These are phyloP conservation scores for Bradypodion pumilum DNA, from an alignment of 2,797 vertebrate species.

Conservation along the genomic window DNA sequence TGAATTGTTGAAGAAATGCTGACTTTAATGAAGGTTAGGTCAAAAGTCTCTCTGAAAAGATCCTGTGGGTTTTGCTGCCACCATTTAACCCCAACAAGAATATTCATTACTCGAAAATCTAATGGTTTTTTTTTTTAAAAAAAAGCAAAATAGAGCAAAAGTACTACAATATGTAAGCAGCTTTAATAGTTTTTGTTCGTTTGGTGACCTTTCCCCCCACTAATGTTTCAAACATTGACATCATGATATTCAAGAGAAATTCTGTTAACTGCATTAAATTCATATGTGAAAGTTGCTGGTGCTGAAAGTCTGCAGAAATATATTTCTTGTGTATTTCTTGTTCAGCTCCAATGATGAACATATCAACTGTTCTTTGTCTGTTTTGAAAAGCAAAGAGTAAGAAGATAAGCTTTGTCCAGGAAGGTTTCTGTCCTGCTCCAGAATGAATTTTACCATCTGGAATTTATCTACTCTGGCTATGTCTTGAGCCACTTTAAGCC, in stretches of 20 bases:
- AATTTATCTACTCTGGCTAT: neutral
- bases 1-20: conserved; percentile 6
- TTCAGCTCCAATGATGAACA: neutral
- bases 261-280: neutral
- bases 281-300: neutral
- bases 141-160: neutral
- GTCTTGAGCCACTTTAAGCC: neutral
- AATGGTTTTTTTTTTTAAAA: neutral
- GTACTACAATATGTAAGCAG: neutral
- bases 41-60: neutral
- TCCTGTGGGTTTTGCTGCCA: neutral
- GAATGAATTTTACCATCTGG: neutral
- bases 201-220: neutral
- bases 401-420: neutral
- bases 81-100: neutral
- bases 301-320: neutral
- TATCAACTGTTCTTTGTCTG: neutral
- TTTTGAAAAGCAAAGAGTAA: neutral
- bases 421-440: neutral
- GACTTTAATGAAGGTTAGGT: neutral
- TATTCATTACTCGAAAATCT: neutral
- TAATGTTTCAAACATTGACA: neutral
- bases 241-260: neutral
- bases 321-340: neutral
- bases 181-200: neutral